A percentile compares a stretch with the other conserved stretches of the same genome.
Conservation (phyloP, 2,888 invertebrate genomes). For the Galeopsomyia nigrocyanea region DNA sequence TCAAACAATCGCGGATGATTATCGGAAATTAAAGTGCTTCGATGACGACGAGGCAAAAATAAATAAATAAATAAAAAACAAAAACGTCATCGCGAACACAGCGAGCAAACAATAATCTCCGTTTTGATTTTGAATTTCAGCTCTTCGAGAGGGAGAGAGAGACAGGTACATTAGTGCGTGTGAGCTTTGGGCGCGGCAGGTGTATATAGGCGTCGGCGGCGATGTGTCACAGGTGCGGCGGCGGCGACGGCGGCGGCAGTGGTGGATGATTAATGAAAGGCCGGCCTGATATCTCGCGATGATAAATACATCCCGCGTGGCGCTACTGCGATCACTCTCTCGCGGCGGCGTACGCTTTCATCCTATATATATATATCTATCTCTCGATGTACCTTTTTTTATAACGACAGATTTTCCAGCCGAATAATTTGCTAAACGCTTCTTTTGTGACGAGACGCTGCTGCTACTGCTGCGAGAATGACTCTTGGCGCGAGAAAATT, state of each 20-base stretch:
- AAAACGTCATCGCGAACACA: no score
- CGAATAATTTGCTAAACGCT: conserved; percentile 29
- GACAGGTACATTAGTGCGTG: no score
- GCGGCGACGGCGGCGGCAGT: conserved; percentile 1
- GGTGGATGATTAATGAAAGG: conserved; percentile 45
- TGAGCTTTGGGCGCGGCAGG: no score
- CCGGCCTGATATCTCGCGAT: conserved; percentile 33
- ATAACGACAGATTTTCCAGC: conserved; percentile 7
- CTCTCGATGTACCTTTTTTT: neutral
- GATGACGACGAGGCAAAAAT: no score
- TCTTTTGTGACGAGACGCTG: neutral
- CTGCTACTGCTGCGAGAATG: no score
- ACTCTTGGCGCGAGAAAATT: no score
- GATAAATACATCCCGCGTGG: conserved; percentile 42
- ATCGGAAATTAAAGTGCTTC: no score
- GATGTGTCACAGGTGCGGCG: conserved; percentile 27
- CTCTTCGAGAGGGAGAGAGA: no score
- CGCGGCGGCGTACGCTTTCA: conserved; percentile 10
- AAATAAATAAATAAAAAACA: no score
- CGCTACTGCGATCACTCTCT: conserved; percentile 37
- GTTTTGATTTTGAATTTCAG: no score
- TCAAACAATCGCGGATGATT: no score
- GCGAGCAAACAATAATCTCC: no score
- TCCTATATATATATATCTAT: neutral
- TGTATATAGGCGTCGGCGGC: neutral